Base-by-base conservation (phyloP, 2,113 vertebrate species). In the Toxostoma redivivum region DNA sequence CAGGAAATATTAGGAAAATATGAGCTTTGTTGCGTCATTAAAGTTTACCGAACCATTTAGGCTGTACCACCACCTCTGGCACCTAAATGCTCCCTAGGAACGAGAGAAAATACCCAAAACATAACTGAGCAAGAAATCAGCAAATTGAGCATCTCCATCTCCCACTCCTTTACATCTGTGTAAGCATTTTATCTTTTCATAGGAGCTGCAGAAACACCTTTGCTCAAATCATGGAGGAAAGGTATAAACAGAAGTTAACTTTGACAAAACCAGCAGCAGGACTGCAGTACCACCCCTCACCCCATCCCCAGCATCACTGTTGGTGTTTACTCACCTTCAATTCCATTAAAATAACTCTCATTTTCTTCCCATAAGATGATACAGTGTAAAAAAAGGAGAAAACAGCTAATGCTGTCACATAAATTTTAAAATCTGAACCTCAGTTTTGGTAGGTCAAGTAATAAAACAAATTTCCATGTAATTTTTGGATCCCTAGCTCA, bases 221-320 rank as follows among this genome's bases (percentile, higher is more conserved):
- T 83, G 17, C 24, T 86, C 17, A 81, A 38, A 30, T 15, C 12
- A 3, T 11, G 21, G 77, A n/a, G 57, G 33, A 44, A 37, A 84
- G 11, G 25, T 74, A 19, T 1, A 35, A 8, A 7, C 1, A 71
- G 15, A 37, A 62, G 5, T 54, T 31, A 22, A 67, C 7, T 77
- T 54, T 90, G 44, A 62, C 33, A 70, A 90, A 78, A 47, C 0
- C 53, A 79, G 58, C 40, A 40, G 25, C 15, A n/a, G 13, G 5
- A 14, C 8, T 30, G 20, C 48, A 57, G 6, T 27, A 28, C 13
- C 24, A 47, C 33, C 17, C 9, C 7, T 54, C 31, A 40, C 10
- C 20, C 4, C 11, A 38, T 24, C 10, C 10, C 4, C 10, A 30
- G 5, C 9, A 48, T n/a, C 0, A 0, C 10, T 8, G 1, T 11